Base-by-base conservation (phyloP, 2,797 vertebrate genomes). In the Syngnathus rostellatus region DNA sequence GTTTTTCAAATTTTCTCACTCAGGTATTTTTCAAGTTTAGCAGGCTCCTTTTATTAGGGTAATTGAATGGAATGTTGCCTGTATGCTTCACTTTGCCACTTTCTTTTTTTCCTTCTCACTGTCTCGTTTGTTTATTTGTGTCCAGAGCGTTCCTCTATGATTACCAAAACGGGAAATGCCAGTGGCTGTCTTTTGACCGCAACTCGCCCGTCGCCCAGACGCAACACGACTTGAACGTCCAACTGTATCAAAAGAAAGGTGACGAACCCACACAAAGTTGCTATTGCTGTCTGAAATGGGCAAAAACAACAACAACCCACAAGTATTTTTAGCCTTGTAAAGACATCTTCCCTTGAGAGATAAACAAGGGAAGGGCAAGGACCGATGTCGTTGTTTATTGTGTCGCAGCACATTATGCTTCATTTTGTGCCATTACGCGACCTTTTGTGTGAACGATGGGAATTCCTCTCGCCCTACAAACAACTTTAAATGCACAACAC, bases 191-290 rank as follows among this genome's bases (percentile, higher is more conserved):
- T 71, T 98, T 95, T 73, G 95, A 96, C 84, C 94, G 87, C 81
- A 91, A 94, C 89, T 92, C 94, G 65, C 90, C 86, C 82, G 93
- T 92, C 86, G 87, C 89, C 80, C 93, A 89, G 81, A 92, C 82
- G 65, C 92, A 92, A 68, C 91, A 90, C 73, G 92, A 95, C 87
- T 90, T 91, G 80, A 90, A 93, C 72, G 95, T 93, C 79, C 93
- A 97, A 81, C 94, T 99, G 66, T 98, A 95, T 85, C 94, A 98
- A 89, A 98, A 97, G 83, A 99, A 98, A 97, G 97, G 96, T 88
- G 51, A 63, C 21, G 4, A 14, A 38, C 17, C n/a, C n/a, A 10
- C 1, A 5, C 0, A 5, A 48, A 38, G 1, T 51, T 16, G 3
- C 45, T 51, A n/a, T 51, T n/a, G 19, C 45, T 45, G n/a, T 6